phyloP scores from a whole-genome alignment of 2,113 vertebrate species.

The Gopherus evgoodei region DNA sequence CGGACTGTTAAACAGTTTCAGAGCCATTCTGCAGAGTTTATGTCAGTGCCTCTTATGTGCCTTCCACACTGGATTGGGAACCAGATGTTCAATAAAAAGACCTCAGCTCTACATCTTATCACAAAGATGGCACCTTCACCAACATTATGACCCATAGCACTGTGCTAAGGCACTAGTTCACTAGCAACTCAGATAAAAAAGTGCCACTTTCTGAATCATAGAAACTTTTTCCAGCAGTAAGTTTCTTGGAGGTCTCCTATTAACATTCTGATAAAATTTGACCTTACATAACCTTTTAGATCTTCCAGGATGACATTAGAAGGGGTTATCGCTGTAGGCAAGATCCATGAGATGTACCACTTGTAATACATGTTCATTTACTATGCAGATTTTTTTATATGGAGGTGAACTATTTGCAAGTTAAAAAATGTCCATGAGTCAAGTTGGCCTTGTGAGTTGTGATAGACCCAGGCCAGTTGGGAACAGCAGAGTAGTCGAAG shows the following conservation, averaged over 20 bases:
- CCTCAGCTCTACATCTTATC: constrained; percentile 55
- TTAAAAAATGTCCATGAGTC: background rate
- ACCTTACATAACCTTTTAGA: background rate
- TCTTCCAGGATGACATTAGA: background rate
- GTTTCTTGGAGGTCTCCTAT: background rate
- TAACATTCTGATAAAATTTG: background rate
- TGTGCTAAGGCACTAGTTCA: background rate
- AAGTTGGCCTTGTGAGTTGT: background rate
- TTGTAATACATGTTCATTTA: background rate
- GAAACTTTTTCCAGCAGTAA: background rate
- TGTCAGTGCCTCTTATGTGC: background rate
- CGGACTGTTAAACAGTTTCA: background rate
- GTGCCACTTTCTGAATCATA: background rate
- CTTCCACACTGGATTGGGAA: constrained; percentile 45
- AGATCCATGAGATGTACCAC: background rate
- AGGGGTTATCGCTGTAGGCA: background rate
- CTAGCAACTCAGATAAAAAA: background rate
- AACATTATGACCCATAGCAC: constrained; percentile 16
- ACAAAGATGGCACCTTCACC: constrained; percentile 21
- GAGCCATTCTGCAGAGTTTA: constrained; percentile 4
- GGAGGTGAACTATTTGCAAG: background rate
- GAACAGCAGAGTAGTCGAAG: no score
- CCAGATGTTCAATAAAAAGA: constrained; percentile 48
- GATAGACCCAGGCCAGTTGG: no score
- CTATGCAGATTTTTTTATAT: background rate